A percentile compares a stretch with the other conserved stretches of the same genome.
phyloP scores from a whole-genome alignment of 2,797 vertebrate species.

The Stomatorhinus walkeri region DNA sequence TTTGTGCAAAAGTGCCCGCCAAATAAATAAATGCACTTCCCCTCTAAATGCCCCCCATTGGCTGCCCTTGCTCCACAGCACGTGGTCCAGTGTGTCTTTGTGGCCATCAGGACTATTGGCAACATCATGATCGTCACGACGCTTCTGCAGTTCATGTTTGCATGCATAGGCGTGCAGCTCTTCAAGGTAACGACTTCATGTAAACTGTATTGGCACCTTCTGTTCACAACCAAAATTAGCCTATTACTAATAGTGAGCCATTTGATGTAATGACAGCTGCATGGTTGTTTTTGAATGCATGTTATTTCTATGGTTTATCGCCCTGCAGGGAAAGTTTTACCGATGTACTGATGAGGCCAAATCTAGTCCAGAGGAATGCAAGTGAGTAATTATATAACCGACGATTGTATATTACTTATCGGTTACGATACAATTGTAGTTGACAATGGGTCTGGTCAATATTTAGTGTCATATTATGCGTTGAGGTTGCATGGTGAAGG shows the following conservation, averaged over 20 bases:
- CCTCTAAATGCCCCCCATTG: background rate
- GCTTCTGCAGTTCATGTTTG: conserved; percentile 98
- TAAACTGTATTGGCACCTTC: background rate
- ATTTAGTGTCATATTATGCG: background rate
- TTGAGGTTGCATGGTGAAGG: background rate
- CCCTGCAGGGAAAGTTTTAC: conserved; percentile 90
- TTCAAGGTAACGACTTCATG: conserved; percentile 74
- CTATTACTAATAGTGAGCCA: background rate
- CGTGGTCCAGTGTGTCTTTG: conserved; percentile 97
- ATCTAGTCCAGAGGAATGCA: conserved; percentile 84
- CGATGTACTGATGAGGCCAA: conserved; percentile 95
- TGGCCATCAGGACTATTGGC: conserved; percentile 96
- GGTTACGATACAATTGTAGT: background rate
- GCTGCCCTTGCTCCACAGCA: conserved; percentile 63
- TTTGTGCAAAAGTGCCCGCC: background rate
- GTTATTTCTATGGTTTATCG: conserved; percentile 5
- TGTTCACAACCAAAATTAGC: background rate
- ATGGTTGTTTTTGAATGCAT: background rate
- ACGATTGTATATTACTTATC: background rate
- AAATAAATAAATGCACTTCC: background rate
- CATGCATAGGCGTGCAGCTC: conserved; percentile 94
- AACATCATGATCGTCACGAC: conserved; percentile 99
- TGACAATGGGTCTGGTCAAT: background rate
- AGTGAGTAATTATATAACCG: conserved; percentile 62
- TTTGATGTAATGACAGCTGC: background rate